Percentiles rank a stretch among this genome's conserved stretches.
Conservation (phyloP, 2,113 vertebrate genomes). For the Sturnira hondurensis region DNA sequence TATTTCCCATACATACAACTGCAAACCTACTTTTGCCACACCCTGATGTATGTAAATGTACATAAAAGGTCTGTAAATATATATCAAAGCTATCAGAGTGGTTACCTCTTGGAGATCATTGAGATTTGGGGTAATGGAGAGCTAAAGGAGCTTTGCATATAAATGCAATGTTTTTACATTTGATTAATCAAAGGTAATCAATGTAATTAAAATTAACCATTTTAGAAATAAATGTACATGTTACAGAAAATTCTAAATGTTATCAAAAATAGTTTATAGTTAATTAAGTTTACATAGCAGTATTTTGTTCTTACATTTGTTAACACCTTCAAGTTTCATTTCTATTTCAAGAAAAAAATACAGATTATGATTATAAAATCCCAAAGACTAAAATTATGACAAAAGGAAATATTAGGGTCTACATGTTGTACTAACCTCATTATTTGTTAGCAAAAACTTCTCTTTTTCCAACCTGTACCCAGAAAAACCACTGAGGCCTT, state of each 20-base stretch:
- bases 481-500: not conserved
- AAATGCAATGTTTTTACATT: not conserved
- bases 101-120: not conserved
- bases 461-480: slow-evolving; percentile 13
- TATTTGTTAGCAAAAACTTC: not conserved
- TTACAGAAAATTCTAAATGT: slow-evolving; percentile 2
- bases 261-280: not conserved
- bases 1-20: not conserved
- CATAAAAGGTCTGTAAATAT: not conserved
- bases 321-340: not conserved
- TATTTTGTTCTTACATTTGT: not conserved
- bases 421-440: not conserved
- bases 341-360: slow-evolving; percentile 10
- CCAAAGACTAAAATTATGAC: slow-evolving; percentile 2
- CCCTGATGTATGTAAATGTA: not conserved
- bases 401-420: not conserved
- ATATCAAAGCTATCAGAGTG: not conserved
- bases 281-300: not conserved
- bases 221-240: not conserved
- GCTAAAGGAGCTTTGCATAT: not conserved
- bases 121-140: not conserved
- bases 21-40: not conserved
- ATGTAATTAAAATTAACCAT: slow-evolving; percentile 11
- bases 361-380: not conserved
- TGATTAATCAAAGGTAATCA: not conserved